phyloP scores from a whole-genome alignment of 2,113 vertebrate genomes.

The Andinoacara biseriatus region DNA sequence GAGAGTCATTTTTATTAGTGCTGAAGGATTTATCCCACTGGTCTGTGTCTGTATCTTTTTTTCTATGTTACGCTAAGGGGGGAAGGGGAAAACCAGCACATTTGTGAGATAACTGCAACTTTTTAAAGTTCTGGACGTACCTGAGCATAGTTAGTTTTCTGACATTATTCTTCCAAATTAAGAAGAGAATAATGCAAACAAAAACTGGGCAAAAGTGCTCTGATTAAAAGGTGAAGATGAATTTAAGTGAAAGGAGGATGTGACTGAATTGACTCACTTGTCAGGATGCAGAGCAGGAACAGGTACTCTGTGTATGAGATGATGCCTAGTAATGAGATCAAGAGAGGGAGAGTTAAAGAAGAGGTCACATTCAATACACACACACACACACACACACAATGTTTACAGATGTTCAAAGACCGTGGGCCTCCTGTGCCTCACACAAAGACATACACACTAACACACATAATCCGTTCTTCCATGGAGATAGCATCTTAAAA shows the following conservation, averaged over 20 bases:
- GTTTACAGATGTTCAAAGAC: conserved; percentile 77
- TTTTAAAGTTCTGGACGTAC: conserved; percentile 19
- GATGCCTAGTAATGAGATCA: conserved; percentile 85
- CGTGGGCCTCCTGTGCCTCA: conserved; percentile 40
- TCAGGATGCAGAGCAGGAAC: conserved; percentile 98
- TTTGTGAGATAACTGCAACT: conserved; percentile 25
- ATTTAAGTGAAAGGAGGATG: neutral
- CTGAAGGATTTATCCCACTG: neutral
- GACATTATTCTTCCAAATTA: conserved; percentile 4
- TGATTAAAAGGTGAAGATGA: neutral
- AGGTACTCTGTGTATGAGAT: conserved; percentile 99
- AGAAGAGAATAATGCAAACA: neutral
- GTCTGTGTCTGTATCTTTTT: neutral
- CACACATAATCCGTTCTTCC: conserved; percentile 74
- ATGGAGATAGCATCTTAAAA: conserved; percentile 80
- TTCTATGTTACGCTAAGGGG: neutral
- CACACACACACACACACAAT: conserved; percentile 33
- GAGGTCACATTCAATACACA: conserved; percentile 55
- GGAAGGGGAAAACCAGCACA: conserved; percentile 22
- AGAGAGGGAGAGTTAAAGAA: conserved; percentile 69
- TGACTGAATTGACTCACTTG: conserved; percentile 86
- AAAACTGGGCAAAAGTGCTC: neutral
- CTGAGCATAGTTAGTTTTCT: neutral
- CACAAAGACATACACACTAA: conserved; percentile 44
- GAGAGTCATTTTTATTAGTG: neutral